phyloP scores from a whole-genome alignment of 2,888 invertebrate genomes.

The Torymus aiolomorphi region DNA sequence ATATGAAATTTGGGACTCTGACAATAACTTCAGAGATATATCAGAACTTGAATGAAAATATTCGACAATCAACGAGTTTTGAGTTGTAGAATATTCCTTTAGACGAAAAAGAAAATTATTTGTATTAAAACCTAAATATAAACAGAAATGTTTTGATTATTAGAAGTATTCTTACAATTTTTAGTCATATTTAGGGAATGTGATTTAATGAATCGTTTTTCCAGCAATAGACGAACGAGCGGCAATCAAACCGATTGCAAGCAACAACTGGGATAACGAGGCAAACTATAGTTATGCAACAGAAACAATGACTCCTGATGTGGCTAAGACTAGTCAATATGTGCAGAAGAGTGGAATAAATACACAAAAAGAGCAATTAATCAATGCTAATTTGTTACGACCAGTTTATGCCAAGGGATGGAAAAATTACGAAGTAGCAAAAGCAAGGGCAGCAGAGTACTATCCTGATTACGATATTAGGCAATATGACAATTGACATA shows the following conservation, averaged over 20 bases:
- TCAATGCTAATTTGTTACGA: conserved; percentile 7
- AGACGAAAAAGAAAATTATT: too few species aligned
- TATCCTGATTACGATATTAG: conserved; percentile 15
- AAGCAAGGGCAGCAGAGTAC: background rate
- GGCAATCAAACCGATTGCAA: conserved; percentile 3
- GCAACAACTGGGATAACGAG: conserved; percentile 32
- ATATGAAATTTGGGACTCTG: too few species aligned
- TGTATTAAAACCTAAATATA: too few species aligned
- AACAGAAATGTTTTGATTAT: too few species aligned
- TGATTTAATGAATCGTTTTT: background rate
- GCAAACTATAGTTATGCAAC: conserved; percentile 26
- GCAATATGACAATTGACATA: background rate
- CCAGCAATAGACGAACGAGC: conserved; percentile 4
- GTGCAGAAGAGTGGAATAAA: conserved; percentile 7
- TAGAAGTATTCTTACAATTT: too few species aligned
- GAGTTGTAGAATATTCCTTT: too few species aligned
- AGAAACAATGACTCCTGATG: conserved; percentile 13
- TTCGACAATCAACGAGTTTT: too few species aligned
- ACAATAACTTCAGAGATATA: too few species aligned
- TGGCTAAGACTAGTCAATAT: conserved; percentile 37
- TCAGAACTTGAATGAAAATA: too few species aligned
- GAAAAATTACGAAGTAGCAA: conserved; percentile 60
- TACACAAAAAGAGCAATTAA: conserved; percentile 7
- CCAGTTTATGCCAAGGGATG: conserved; percentile 61
- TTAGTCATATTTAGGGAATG: background rate